These are phyloP conservation scores for Ctenoplectra terminalis DNA, from an alignment of 1,140 invertebrate genomes.

Conservation along the genomic window DNA sequence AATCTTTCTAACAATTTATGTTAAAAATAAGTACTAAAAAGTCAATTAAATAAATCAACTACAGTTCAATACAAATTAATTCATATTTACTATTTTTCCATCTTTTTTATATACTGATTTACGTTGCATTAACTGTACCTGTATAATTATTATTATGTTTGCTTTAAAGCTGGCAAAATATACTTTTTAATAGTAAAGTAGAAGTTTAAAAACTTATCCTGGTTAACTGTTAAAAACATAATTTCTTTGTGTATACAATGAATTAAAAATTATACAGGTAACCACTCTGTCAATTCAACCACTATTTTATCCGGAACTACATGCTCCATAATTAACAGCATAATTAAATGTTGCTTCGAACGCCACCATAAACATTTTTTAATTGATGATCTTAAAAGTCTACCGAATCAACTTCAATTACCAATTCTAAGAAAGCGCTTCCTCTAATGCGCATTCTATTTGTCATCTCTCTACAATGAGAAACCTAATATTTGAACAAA, in stretches of 20 bases:
- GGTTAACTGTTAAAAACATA: background rate
- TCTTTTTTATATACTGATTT: too few species aligned
- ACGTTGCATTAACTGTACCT: too few species aligned
- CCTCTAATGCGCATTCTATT: background rate
- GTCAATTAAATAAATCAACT: background rate
- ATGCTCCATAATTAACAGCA: too few species aligned
- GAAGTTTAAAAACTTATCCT: background rate
- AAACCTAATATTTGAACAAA: background rate
- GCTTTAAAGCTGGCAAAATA: background rate
- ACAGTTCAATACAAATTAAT: too few species aligned
- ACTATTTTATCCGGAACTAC: background rate
- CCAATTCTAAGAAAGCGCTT: slow-evolving; percentile 16
- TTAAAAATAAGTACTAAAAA: background rate
- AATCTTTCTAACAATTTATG: too few species aligned
- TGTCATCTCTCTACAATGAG: background rate
- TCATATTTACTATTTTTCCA: too few species aligned
- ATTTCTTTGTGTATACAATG: background rate
- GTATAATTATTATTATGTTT: too few species aligned
- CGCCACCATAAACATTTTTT: background rate
- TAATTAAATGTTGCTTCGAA: background rate
- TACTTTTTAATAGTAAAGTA: background rate
- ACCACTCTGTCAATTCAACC: background rate
- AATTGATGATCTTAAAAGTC: background rate
- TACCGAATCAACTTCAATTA: background rate
- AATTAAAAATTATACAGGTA: background rate